phyloP scores from a whole-genome alignment of 1,140 invertebrate genomes.

The Spodoptera frugiperda region DNA sequence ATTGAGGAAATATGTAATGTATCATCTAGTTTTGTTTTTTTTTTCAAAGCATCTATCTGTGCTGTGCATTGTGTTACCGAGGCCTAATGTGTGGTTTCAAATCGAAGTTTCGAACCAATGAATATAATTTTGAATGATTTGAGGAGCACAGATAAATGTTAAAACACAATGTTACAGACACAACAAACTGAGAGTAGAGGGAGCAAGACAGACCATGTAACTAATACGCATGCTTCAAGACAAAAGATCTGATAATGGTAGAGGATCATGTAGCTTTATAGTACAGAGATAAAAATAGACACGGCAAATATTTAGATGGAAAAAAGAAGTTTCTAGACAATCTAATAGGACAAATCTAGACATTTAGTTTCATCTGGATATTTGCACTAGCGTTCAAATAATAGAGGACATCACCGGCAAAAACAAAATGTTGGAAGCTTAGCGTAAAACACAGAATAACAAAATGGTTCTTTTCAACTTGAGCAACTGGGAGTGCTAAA shows the following conservation, averaged over 20 bases:
- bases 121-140: background rate
- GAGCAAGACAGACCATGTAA: conserved; percentile 23
- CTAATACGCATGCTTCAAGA: conserved; percentile 44
- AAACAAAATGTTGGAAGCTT: conserved; percentile 47
- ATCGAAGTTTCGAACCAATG: background rate
- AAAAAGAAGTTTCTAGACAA: background rate
- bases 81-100: conserved; percentile 13
- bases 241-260: conserved; percentile 10
- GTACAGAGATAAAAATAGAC: background rate
- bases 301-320: conserved; percentile 41
- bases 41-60: conserved; percentile 32
- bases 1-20: conserved; percentile 61
- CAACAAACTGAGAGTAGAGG: background rate
- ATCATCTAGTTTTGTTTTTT: conserved; percentile 17
- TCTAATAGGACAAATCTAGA: conserved; percentile 15
- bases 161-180: conserved; percentile 35
- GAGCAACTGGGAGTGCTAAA: conserved; percentile 55
- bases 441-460: conserved; percentile 47
- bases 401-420: conserved; percentile 41
- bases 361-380: conserved; percentile 40
- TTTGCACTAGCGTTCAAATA: conserved; percentile 39
- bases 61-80: conserved; percentile 10
- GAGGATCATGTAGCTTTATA: conserved; percentile 19
- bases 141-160: conserved; percentile 42
- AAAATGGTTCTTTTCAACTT: conserved; percentile 71